These are phyloP conservation scores for Salvator merianae DNA, from an alignment of 2,113 vertebrate genomes.

Conservation along the genomic window DNA sequence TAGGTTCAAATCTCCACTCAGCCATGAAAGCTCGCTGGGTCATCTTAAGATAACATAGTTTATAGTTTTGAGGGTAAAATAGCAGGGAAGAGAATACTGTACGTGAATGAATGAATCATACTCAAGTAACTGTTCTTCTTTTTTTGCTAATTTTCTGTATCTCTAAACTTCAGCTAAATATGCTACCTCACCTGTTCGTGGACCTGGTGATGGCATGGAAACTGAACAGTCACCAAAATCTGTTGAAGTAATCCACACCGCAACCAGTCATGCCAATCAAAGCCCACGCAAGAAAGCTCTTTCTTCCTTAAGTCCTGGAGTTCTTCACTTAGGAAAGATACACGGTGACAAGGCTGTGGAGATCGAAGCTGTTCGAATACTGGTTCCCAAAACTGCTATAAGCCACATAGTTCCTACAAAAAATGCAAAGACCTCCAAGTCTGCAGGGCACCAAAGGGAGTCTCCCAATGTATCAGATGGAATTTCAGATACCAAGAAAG, in stretches of 20 bases:
- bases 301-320: slow-evolving; percentile 78
- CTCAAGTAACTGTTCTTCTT: neutral
- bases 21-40: too few species aligned
- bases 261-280: slow-evolving; percentile 60
- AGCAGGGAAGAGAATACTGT: neutral
- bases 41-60: too few species aligned
- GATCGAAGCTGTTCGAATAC: slow-evolving; percentile 90
- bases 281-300: slow-evolving; percentile 71
- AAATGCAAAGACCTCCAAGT: slow-evolving; percentile 67
- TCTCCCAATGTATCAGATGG: slow-evolving; percentile 72
- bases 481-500: slow-evolving; percentile 73
- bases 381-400: slow-evolving; percentile 91
- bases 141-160: neutral
- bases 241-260: slow-evolving; percentile 67
- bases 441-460: slow-evolving; percentile 74
- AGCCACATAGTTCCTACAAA: slow-evolving; percentile 75
- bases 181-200: slow-evolving; percentile 79
- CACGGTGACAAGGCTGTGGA: slow-evolving; percentile 84
- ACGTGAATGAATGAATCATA: neutral
- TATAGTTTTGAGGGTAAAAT: neutral
- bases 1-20: too few species aligned
- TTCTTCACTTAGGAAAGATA: slow-evolving; percentile 90
- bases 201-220: slow-evolving; percentile 98
- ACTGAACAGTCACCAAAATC: slow-evolving; percentile 77
- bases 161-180: slow-evolving; percentile 54